These are phyloP conservation scores for Sebastes elongatus DNA, from an alignment of 2,797 vertebrate species.

Conservation along the genomic window DNA sequence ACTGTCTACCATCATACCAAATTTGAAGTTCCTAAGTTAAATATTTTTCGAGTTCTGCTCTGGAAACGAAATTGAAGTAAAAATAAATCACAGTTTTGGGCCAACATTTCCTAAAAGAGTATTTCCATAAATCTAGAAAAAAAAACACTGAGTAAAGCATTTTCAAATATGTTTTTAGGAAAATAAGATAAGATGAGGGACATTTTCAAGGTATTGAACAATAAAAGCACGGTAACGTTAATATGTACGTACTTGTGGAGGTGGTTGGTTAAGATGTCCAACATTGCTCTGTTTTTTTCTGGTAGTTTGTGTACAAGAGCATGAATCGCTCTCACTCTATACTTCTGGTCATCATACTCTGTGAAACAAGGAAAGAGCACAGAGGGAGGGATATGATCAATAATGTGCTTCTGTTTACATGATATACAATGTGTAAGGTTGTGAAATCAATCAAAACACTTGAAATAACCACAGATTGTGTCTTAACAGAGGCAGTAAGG, in stretches of 20 bases:
- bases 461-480: background rate
- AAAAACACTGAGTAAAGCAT: background rate
- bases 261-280: constrained; percentile 95
- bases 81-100: no score
- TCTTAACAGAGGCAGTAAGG: background rate
- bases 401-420: background rate
- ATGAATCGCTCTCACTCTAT: constrained; percentile 95
- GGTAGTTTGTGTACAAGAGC: constrained; percentile 93
- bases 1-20: no score
- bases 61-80: no score
- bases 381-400: background rate
- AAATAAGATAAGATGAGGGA: background rate
- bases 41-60: no score
- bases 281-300: constrained; percentile 95
- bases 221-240: background rate
- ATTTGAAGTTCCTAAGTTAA: no score
- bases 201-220: background rate
- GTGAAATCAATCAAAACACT: background rate
- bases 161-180: background rate
- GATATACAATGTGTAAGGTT: background rate
- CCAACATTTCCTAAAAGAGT: background rate
- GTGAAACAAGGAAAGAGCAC: constrained; percentile 49
- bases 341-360: constrained; percentile 98
- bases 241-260: constrained; percentile 88
- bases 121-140: background rate